Conservation (phyloP, 2,888 invertebrate species). For the Laspeyria flexula region DNA sequence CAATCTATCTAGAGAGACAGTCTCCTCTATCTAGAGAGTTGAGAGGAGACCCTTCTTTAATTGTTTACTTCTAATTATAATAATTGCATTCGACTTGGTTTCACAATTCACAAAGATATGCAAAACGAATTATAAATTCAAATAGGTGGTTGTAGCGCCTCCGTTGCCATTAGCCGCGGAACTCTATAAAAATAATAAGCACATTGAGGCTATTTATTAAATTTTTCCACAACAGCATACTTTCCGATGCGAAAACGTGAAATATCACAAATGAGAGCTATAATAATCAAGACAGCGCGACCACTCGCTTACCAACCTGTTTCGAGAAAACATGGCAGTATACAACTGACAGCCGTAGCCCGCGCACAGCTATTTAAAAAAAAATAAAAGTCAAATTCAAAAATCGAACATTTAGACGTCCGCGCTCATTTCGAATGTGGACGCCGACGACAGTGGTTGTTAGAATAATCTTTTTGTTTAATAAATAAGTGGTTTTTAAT, state of each 20-base stretch:
- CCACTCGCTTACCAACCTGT: conserved; percentile 61
- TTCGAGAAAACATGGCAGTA: conserved; percentile 75
- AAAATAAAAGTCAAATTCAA: conserved; percentile 40
- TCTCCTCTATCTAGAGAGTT: no score
- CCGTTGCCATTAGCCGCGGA: conserved; percentile 13
- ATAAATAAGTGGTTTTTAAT: conserved; percentile 36
- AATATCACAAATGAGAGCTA: conserved; percentile 51
- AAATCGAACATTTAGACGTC: conserved; percentile 33
- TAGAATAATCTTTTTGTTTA: conserved; percentile 14
- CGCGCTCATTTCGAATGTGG: conserved; percentile 41
- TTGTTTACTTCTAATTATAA: no score
- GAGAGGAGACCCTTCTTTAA: no score
- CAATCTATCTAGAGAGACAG: no score
- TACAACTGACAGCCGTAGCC: conserved; percentile 48
- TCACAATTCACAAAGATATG: not conserved
- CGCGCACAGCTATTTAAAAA: conserved; percentile 47
- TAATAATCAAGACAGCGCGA: conserved; percentile 67
- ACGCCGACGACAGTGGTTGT: conserved; percentile 34
- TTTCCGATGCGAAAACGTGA: conserved; percentile 60
- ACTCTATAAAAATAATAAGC: conserved; percentile 37
- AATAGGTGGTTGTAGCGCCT: not conserved
- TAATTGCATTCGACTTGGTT: no score
- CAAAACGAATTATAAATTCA: conserved; percentile 1
- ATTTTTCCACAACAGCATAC: conserved; percentile 68
- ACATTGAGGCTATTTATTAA: conserved; percentile 51